phyloP scores from a whole-genome alignment of 2,797 vertebrate genomes.

The Neomorphus geoffroyi region DNA sequence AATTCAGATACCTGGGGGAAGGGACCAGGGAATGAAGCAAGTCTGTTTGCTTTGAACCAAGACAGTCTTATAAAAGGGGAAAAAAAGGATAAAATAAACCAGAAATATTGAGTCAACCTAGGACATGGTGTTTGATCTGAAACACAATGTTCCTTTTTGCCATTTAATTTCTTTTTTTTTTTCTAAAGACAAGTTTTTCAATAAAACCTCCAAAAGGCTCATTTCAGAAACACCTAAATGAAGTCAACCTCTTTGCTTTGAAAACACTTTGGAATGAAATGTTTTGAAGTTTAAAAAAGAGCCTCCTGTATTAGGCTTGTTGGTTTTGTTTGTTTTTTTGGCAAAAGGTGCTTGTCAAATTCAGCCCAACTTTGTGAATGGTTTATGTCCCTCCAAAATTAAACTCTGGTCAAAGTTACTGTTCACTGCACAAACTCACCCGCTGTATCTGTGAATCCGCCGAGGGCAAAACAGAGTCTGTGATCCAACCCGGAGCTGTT shows the following conservation, averaged over 20 bases:
- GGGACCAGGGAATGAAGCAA: not conserved
- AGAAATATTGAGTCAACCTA: slow-evolving; percentile 32
- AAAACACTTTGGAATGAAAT: slow-evolving; percentile 64
- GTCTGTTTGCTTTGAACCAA: slow-evolving; percentile 36
- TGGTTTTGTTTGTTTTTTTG: slow-evolving; percentile 60
- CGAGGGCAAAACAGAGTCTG: not conserved
- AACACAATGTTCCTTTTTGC: slow-evolving; percentile 56
- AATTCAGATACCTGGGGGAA: not conserved
- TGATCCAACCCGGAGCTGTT: not conserved
- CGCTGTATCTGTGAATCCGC: not conserved
- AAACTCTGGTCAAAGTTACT: slow-evolving; percentile 15
- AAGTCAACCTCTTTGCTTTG: slow-evolving; percentile 62
- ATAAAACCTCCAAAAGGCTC: slow-evolving; percentile 62
- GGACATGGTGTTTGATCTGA: slow-evolving; percentile 34
- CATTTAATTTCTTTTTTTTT: slow-evolving; percentile 22
- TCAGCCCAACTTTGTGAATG: slow-evolving; percentile 24
- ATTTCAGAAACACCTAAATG: slow-evolving; percentile 63
- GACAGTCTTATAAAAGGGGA: not conserved
- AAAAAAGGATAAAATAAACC: not conserved
- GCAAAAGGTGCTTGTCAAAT: slow-evolving; percentile 36
- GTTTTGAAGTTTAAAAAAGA: slow-evolving; percentile 64
- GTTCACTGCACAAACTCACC: not conserved
- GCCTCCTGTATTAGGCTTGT: slow-evolving; percentile 57
- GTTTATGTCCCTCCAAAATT: slow-evolving; percentile 35
- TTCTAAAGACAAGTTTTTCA: slow-evolving; percentile 28